Conservation (phyloP, 2,797 vertebrate genomes). For the Spatula versicolor region DNA sequence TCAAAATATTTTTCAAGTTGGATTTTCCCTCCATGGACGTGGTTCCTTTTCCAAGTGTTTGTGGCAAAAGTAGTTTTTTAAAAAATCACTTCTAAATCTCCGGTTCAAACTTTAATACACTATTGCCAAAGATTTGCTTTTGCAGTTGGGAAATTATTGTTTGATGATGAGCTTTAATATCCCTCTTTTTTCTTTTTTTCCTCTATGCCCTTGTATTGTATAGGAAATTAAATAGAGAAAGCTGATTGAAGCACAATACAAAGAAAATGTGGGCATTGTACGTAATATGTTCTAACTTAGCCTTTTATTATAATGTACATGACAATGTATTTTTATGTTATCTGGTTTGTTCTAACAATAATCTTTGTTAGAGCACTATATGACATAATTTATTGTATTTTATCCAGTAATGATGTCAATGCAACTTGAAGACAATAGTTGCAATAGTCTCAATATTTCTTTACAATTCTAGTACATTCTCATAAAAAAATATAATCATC, state of each 20-base stretch:
- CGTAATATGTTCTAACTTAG: background rate
- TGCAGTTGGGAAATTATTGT: background rate
- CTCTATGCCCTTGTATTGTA: background rate
- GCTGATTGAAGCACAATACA: background rate
- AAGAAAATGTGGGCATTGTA: background rate
- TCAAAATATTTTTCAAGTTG: background rate
- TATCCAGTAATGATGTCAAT: background rate
- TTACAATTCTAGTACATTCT: background rate
- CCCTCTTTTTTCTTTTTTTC: background rate
- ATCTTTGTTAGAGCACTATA: background rate
- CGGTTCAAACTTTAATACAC: background rate
- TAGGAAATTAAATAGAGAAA: conserved; percentile 16
- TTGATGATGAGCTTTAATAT: background rate
- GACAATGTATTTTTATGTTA: background rate
- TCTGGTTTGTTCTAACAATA: background rate
- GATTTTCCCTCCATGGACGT: background rate
- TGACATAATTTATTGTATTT: background rate
- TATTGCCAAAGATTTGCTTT: background rate
- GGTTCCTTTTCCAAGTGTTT: background rate
- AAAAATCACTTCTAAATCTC: background rate
- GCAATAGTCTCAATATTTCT: background rate
- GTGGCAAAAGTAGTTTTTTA: background rate
- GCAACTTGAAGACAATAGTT: background rate
- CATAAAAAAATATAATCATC: background rate
- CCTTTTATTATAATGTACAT: background rate